These are phyloP conservation scores for Chrysemys picta DNA, from an alignment of 2,113 vertebrate species.

Conservation along the genomic window DNA sequence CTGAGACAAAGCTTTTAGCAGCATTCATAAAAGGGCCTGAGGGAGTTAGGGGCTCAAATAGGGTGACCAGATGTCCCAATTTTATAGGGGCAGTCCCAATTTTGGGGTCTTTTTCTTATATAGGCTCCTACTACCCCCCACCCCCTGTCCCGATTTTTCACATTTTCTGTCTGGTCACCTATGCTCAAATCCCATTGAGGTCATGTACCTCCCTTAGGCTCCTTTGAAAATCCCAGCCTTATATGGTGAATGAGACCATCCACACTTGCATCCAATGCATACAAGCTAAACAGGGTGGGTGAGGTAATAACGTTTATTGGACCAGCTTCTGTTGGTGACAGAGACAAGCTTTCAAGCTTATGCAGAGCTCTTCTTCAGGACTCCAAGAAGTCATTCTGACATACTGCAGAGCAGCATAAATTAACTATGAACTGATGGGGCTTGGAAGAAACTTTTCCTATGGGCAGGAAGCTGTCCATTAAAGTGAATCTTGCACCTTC, in stretches of 20 bases:
- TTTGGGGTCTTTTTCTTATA: too few species aligned
- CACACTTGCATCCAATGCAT: background rate
- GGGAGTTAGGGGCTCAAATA: background rate
- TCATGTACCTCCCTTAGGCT: background rate
- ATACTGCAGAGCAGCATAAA: background rate
- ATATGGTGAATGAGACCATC: background rate
- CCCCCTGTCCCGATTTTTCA: too few species aligned
- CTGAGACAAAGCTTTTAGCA: background rate
- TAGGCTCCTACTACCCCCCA: too few species aligned
- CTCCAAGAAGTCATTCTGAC: background rate
- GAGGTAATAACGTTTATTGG: background rate
- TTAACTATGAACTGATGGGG: background rate
- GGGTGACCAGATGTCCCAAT: too few species aligned
- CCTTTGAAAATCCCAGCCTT: background rate
- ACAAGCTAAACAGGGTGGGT: background rate
- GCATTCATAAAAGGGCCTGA: background rate
- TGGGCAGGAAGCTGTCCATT: background rate
- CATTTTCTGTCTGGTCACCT: too few species aligned
- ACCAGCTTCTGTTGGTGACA: background rate
- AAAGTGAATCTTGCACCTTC: background rate
- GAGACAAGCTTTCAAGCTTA: background rate
- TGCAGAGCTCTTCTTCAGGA: background rate
- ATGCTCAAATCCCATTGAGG: background rate
- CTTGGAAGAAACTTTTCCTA: rapidly evolving
- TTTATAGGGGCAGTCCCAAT: too few species aligned